These are phyloP conservation scores for Gallirallus australis DNA, from an alignment of 2,797 vertebrate species.

Conservation along the genomic window DNA sequence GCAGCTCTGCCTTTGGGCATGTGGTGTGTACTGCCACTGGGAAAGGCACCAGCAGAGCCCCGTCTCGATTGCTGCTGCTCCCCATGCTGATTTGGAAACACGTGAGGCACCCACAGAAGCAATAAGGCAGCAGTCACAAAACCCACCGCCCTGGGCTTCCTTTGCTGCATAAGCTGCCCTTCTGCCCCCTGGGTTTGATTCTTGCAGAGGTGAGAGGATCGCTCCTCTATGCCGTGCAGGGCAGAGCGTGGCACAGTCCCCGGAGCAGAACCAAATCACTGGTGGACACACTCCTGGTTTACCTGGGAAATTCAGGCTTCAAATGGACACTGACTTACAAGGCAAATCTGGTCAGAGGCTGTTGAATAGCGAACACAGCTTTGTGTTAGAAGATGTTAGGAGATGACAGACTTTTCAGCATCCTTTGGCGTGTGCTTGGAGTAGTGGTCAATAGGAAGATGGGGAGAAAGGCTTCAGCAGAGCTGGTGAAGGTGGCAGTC, in stretches of 20 bases:
- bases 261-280: background rate
- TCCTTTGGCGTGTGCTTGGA: background rate
- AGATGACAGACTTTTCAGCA: background rate
- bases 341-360: background rate
- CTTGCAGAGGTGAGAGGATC: background rate
- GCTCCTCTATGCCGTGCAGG: background rate
- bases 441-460: background rate
- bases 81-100: slow-evolving; percentile 16
- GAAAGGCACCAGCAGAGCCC: background rate
- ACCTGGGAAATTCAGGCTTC: background rate
- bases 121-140: background rate
- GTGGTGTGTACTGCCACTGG: background rate
- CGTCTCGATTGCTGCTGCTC: background rate
- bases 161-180: background rate
- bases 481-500: background rate
- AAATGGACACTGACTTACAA: background rate
- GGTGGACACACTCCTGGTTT: background rate
- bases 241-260: background rate
- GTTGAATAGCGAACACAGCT: background rate
- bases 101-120: background rate
- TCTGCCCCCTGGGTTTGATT: background rate
- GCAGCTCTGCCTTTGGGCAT: background rate
- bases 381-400: background rate
- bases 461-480: background rate
- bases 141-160: background rate